Conservation (phyloP, 2,113 vertebrate species). For the Circaetus cinerascens region DNA sequence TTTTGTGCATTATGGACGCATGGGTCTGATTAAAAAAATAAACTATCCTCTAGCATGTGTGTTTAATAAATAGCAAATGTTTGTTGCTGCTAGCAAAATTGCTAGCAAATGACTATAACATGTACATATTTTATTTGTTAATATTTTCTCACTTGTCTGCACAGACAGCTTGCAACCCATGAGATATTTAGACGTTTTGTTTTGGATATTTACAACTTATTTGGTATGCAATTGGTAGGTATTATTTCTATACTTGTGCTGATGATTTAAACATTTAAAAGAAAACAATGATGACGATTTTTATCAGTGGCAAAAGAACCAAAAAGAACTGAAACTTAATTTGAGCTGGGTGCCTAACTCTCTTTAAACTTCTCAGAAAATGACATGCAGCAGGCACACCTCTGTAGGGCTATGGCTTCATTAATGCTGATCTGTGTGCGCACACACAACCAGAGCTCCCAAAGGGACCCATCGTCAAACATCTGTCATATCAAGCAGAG, state of each 20-base stretch:
- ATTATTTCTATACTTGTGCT: not conserved
- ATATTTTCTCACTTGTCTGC: not conserved
- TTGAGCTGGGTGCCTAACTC: not conserved
- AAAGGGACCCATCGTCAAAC: not conserved
- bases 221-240: not conserved
- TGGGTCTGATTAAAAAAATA: not conserved
- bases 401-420: not conserved
- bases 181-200: not conserved
- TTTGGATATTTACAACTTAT: not conserved
- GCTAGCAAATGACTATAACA: not conserved
- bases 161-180: not conserved
- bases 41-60: not conserved
- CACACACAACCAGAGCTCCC: not conserved
- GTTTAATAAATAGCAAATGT: not conserved
- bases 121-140: not conserved
- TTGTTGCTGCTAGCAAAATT: not conserved
- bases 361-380: not conserved
- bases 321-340: not conserved
- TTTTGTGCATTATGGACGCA: not conserved
- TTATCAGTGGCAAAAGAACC: not conserved
- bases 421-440: not conserved
- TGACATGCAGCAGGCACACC: not conserved
- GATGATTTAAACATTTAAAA: not conserved
- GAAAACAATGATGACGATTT: not conserved
- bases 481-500: not conserved